A percentile compares a stretch with the other conserved stretches of the same genome.
Evolutionary conservation across 2,113 vertebrate species (phyloP).

Genomic region (Acinonyx jubatus): DNA sequence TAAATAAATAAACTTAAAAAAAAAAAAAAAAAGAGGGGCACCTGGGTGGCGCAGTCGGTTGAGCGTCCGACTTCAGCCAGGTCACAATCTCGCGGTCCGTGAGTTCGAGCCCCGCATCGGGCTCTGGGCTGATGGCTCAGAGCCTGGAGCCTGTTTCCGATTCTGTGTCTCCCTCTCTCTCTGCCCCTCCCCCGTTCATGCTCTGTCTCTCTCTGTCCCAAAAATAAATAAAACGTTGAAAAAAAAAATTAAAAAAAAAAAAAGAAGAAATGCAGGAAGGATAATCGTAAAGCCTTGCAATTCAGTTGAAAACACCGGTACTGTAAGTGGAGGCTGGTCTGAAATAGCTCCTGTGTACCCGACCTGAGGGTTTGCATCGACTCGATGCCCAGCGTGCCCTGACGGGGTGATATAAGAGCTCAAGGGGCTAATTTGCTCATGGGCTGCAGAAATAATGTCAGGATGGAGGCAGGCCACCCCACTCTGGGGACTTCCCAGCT

Average conservation of each 20-base stretch:
- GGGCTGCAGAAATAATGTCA: not conserved
- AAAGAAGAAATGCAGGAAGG: not conserved
- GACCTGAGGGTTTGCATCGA: not conserved
- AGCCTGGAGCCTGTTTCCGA: no score
- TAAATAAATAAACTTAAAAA: no score
- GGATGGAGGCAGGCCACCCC: not conserved
- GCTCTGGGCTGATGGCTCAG: no score
- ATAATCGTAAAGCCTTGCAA: not conserved
- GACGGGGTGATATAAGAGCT: not conserved
- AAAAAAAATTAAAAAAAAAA: no score
- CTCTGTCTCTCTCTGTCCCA: no score
- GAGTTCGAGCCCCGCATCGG: no score
- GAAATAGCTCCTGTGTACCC: not conserved
- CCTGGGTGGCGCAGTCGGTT: no score
- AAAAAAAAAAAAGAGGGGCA: not conserved
- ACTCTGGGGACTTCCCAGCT: accelerated
- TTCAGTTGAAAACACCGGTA: not conserved
- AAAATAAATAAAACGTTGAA: no score
- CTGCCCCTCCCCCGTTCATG: no score
- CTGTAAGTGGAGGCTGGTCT: not conserved
- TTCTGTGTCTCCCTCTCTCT: no score
- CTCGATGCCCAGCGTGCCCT: not conserved
- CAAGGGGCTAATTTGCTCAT: not conserved
- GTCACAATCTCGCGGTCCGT: no score
- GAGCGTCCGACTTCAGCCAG: no score